phyloP scores from a whole-genome alignment of 2,113 vertebrate species.

The Rhinichthys klamathensis region DNA sequence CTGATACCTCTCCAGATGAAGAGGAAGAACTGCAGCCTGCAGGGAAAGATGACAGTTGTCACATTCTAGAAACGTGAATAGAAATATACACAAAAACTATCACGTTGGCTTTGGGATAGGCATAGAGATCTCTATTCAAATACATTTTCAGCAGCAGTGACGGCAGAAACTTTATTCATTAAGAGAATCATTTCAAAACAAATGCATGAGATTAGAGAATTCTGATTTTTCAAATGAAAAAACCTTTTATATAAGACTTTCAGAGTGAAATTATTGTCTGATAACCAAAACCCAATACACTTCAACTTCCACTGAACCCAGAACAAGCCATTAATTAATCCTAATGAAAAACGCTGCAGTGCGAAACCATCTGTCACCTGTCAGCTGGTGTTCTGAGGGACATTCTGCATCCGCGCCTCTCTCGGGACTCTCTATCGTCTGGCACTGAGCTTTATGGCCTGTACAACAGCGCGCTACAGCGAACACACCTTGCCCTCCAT shows the following conservation, averaged over 20 bases:
- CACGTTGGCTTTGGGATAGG: neutral
- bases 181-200: neutral
- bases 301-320: neutral
- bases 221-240: too few relatives aligned
- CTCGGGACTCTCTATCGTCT: slow-evolving; percentile 49
- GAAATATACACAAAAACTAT: neutral
- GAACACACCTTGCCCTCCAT: slow-evolving; percentile 71
- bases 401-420: slow-evolving; percentile 65
- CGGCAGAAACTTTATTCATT: neutral
- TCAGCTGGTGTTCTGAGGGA: slow-evolving; percentile 73
- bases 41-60: slow-evolving; percentile 73
- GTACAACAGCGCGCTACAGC: slow-evolving; percentile 86
- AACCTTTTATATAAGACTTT: neutral
- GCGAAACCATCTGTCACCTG: slow-evolving; percentile 70
- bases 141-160: neutral
- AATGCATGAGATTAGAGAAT: too few relatives aligned
- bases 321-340: neutral
- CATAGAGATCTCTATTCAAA: neutral
- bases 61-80: slow-evolving; percentile 48
- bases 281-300: neutral
- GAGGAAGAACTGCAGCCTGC: slow-evolving; percentile 81
- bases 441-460: slow-evolving; percentile 70
- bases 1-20: neutral
- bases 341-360: neutral
- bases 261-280: neutral